Evolutionary conservation across 2,113 vertebrate genomes (phyloP), one percentile per base, ranked within the genome.

Genomic region (Callaeas wilsoni): DNA sequence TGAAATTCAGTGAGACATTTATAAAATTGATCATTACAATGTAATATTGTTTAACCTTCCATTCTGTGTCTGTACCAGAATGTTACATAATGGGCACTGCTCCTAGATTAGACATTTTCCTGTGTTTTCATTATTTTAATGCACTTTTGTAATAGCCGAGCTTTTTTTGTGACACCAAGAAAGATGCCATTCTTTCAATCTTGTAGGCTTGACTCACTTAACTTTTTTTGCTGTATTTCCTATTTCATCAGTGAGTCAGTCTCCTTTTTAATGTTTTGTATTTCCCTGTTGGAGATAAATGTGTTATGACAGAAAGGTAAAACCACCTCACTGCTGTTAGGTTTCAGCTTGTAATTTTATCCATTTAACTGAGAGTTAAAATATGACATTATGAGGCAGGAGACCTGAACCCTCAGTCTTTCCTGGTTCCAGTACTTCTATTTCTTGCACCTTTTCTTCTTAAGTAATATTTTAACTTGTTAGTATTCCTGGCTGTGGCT

Each of bases 391-490:
- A 30, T 50, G 22, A 89, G 50, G 68, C 42, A 84, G 33, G 42
- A 42, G 39, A 53, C 70, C 17, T 74, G 64, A 37, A 77, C n/a
- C 19, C 25, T 62, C 26, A 26, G 25, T 65, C 30, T 22, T 84
- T 89, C 42, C 17, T 80, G 27, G 6, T 79, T 88, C 33, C 30
- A 67, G 26, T 77, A 42, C 69, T 96, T 84, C 76, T 56, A 21
- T 60, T 94, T 87, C 17, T 93, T 97, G 65, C 32, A 57, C 21
- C 13, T 32, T 96, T 95, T 91, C 53, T 85, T 74, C 81, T 47
- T 64, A 74, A 78, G n/a, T 74, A 52, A 30, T 93, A 75, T 79
- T 75, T 80, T 64, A 76, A 14, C 83, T 80, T 70, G 22, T 67
- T 62, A 63, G 9, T 63, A 37, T 89, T 89, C 29, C 55, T 91